Evolutionary conservation across 2,797 vertebrate genomes (phyloP).

Genomic region (Vireo griseus): DNA sequence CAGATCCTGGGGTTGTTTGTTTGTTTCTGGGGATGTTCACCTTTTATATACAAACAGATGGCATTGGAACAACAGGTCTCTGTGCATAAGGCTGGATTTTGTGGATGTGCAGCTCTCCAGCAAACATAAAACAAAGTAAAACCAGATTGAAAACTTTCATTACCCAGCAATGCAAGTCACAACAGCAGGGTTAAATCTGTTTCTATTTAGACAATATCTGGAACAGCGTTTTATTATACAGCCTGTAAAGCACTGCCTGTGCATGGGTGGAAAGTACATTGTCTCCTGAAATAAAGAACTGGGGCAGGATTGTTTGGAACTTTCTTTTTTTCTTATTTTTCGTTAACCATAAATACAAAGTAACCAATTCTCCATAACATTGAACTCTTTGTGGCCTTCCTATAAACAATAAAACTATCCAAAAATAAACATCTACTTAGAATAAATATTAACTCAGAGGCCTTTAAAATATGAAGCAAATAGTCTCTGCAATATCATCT

Average conservation of each 20-base stretch:
- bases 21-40: not conserved
- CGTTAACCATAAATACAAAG: slow-evolving; percentile 52
- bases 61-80: slow-evolving; percentile 8
- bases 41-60: not conserved
- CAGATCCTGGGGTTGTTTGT: not conserved
- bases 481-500: not conserved
- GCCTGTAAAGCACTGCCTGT: slow-evolving; percentile 47
- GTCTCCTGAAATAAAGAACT: slow-evolving; percentile 64
- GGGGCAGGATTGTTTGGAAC: slow-evolving; percentile 54
- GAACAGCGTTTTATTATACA: slow-evolving; percentile 55
- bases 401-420: slow-evolving; percentile 55
- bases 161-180: slow-evolving; percentile 49
- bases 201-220: slow-evolving; percentile 69
- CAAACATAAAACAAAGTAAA: slow-evolving; percentile 36
- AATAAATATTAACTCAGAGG: slow-evolving; percentile 61
- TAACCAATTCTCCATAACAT: slow-evolving; percentile 53
- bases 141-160: slow-evolving; percentile 59
- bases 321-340: slow-evolving; percentile 44
- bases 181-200: slow-evolving; percentile 64
- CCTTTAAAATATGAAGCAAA: slow-evolving; percentile 57
- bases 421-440: slow-evolving; percentile 60
- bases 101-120: slow-evolving; percentile 6
- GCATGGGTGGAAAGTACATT: slow-evolving; percentile 66
- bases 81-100: not conserved
- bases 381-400: slow-evolving; percentile 65